phyloP scores from a whole-genome alignment of 37 sponge, comb jelly and placozoan species.

The Mnemiopsis leidyi region DNA sequence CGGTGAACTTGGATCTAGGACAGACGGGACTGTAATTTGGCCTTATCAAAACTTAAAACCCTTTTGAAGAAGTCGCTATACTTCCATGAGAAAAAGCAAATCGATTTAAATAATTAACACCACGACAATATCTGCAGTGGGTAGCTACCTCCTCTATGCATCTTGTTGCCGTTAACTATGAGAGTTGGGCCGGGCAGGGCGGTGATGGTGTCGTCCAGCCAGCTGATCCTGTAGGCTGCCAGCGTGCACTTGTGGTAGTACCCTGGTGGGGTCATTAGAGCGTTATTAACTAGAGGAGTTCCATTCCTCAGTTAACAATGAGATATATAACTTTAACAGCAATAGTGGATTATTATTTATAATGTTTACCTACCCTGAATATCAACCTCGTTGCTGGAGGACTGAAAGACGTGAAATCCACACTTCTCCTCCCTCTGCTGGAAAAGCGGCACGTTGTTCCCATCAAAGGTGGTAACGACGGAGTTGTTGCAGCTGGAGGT shows the following conservation, averaged over 20 bases:
- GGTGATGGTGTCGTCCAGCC: background rate
- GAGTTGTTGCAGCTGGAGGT: slow-evolving; percentile 15
- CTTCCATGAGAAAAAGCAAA: no score
- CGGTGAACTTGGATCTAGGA: no score
- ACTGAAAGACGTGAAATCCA: background rate
- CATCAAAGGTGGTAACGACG: slow-evolving; percentile 33
- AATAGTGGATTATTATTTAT: no score
- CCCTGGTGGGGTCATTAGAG: no score
- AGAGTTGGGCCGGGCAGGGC: background rate
- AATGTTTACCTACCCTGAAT: slow-evolving; percentile 24
- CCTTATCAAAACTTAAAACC: no score
- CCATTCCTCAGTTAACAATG: no score
- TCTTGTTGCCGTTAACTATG: background rate
- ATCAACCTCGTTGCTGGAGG: background rate
- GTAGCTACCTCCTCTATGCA: background rate
- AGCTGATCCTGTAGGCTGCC: background rate
- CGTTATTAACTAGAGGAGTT: no score
- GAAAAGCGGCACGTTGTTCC: slow-evolving; percentile 48
- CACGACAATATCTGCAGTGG: no score
- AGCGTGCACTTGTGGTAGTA: slow-evolving; percentile 26
- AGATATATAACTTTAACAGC: no score
- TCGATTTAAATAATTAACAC: no score
- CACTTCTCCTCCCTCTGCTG: slow-evolving; percentile 25
- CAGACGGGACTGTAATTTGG: no score
- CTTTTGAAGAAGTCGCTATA: no score